A percentile compares a stretch with the other conserved stretches of the same genome.
These are phyloP conservation scores for Centruroides vittatus DNA, from an alignment of 1,140 invertebrate species.

Conservation along the genomic window DNA sequence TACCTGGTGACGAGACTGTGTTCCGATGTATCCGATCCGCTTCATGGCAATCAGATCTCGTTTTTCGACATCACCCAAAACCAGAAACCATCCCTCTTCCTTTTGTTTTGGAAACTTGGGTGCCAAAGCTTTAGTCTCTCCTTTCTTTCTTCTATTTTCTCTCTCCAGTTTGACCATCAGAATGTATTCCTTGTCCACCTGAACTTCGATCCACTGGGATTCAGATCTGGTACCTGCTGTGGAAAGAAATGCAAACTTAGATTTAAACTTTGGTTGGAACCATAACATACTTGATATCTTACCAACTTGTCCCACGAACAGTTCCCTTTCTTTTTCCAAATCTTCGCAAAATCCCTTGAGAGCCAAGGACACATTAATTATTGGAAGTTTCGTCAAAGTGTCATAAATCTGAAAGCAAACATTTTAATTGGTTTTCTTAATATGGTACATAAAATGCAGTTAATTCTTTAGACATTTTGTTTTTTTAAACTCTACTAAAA, in stretches of 20 bases:
- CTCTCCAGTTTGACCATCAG: constrained; percentile 35
- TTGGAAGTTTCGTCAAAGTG: constrained; percentile 23
- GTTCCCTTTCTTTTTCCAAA: constrained; percentile 20
- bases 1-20: constrained; percentile 17
- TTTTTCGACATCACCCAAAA: constrained; percentile 55
- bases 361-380: constrained; percentile 29
- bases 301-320: too few species aligned
- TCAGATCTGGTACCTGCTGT: constrained; percentile 16
- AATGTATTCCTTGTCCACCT: constrained; percentile 55
- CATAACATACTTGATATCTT: too few species aligned
- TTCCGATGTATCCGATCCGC: constrained; percentile 39
- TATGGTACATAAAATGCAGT: too few species aligned
- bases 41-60: constrained; percentile 76
- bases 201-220: constrained; percentile 40
- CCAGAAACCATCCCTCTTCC: constrained; percentile 88
- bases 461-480: too few species aligned
- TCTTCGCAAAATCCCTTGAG: constrained; percentile 33
- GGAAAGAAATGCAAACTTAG: background rate
- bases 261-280: too few species aligned
- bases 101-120: constrained; percentile 82
- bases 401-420: constrained; percentile 12
- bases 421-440: too few species aligned
- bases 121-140: constrained; percentile 43
- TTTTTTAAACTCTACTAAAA: too few species aligned
- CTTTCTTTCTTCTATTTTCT: background rate